Base-by-base conservation (phyloP, 2,797 vertebrate genomes). In the Helicolenus hilgendorfi region DNA sequence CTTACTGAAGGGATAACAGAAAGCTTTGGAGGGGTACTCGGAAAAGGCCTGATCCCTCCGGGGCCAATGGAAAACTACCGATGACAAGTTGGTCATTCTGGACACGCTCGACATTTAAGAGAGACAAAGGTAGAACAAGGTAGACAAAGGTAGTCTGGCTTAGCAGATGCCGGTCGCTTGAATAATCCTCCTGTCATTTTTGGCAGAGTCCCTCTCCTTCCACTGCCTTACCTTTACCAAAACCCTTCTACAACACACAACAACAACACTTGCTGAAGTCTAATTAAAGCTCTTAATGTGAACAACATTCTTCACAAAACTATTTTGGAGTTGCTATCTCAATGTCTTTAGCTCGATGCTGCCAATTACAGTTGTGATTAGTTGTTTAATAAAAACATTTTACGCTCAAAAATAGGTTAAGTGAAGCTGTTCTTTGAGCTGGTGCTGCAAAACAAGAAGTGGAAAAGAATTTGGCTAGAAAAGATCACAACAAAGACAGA, bases 1-100 rank as follows among this genome's bases (percentile, higher is more conserved):
- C 96, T 96, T 92, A 94, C 85, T 87, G 86, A 93, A 67, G 88
- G 89, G 93, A 97, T 94, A 96, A 97, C 85, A 77, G 93, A 84
- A 72, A 76, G 91, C 91, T 96, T 96, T 96, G 92, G 77, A 72
- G 75, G 69, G 71, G 83, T 87, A 84, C 79, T 89, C 41, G 89
- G 91, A 59, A 94, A 83, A 87, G 72, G 71, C 84, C 90, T 89
- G 88, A 94, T 94, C 89, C 85, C 73, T 87, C 15, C 4, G 29
- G 71, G 82, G 75, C 71, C 2, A 53, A 88, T 6, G 81, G 91
- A 96, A 97, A 96, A 93, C 84, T 93, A 92, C 92, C 79, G 71
- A 87, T 71, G 75, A 79, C 73, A 55, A 85, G 74, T 73, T 75
- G 45, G 69, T 83, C 72, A 75, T 77, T 77, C 80, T 76, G 73